Evolutionary conservation across 2,113 vertebrate genomes (phyloP).

Genomic region (Microtus richardsoni): DNA sequence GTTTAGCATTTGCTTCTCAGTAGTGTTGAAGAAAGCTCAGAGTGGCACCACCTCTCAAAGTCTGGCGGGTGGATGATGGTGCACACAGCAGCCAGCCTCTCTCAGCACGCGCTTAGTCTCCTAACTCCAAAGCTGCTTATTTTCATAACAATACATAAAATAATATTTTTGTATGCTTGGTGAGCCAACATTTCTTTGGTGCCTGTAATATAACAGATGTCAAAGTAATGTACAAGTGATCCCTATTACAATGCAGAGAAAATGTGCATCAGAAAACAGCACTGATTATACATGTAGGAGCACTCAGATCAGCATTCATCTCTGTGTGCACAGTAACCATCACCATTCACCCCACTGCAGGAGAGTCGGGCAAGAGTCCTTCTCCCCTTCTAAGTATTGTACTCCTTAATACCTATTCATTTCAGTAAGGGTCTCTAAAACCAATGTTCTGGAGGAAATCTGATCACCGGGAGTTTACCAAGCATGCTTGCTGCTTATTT

Average conservation of each 20-base stretch:
- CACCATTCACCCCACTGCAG: neutral
- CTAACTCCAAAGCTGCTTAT: slow-evolving; percentile 29
- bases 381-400: neutral
- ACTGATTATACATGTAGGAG: neutral
- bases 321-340: neutral
- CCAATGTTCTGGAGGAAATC: neutral
- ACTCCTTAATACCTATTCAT: neutral
- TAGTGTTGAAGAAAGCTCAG: neutral
- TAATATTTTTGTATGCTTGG: neutral
- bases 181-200: slow-evolving; percentile 20
- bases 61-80: neutral
- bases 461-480: neutral
- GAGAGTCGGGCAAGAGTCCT: neutral
- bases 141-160: slow-evolving; percentile 4
- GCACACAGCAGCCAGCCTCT: neutral
- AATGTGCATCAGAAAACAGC: neutral
- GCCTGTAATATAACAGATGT: neutral
- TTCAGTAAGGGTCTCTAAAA: neutral
- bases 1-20: slow-evolving; percentile 10
- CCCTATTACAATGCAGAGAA: neutral
- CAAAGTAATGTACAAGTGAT: slow-evolving; percentile 5
- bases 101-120: neutral
- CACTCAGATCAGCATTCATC: neutral
- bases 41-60: slow-evolving; percentile 6
- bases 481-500: neutral